Percentiles rank a stretch among this genome's conserved stretches.
Evolutionary conservation across 1,140 invertebrate genomes (phyloP).

Genomic region (Helicorthomorpha holstii): DNA sequence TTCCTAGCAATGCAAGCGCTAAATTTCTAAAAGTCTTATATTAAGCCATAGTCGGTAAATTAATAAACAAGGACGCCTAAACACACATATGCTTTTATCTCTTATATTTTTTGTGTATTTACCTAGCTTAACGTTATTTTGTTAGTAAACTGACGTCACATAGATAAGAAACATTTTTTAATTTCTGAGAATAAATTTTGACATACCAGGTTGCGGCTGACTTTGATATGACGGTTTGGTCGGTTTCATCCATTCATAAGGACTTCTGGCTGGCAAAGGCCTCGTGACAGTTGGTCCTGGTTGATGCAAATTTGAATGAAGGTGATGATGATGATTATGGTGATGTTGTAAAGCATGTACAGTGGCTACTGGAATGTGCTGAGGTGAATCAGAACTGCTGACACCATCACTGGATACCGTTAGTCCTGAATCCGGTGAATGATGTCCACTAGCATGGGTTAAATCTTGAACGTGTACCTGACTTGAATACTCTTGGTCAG

Average conservation of each 20-base stretch:
- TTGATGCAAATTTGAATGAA: background rate
- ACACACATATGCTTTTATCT: too few species aligned
- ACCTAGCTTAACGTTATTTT: too few species aligned
- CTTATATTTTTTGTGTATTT: too few species aligned
- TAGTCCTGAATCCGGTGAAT: constrained; percentile 16
- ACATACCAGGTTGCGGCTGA: constrained; percentile 64
- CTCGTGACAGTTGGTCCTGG: constrained; percentile 14
- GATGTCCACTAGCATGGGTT: constrained; percentile 2
- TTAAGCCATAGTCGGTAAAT: too few species aligned
- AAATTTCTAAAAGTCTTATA: too few species aligned
- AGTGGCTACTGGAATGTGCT: background rate
- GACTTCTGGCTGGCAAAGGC: constrained; percentile 49
- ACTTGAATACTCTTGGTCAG: background rate
- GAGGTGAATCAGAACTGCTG: constrained; percentile 16
- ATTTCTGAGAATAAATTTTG: too few species aligned
- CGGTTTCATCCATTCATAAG: constrained; percentile 81
- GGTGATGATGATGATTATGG: background rate
- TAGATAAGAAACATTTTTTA: too few species aligned
- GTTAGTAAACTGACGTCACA: too few species aligned
- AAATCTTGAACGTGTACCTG: background rate
- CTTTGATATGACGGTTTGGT: constrained; percentile 56
- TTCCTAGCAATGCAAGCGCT: too few species aligned
- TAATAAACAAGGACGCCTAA: too few species aligned
- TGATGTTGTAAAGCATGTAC: background rate
- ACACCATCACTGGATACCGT: constrained; percentile 18